Base-by-base conservation (phyloP, 2,888 invertebrate genomes). In the Thymelicus sylvestris region DNA sequence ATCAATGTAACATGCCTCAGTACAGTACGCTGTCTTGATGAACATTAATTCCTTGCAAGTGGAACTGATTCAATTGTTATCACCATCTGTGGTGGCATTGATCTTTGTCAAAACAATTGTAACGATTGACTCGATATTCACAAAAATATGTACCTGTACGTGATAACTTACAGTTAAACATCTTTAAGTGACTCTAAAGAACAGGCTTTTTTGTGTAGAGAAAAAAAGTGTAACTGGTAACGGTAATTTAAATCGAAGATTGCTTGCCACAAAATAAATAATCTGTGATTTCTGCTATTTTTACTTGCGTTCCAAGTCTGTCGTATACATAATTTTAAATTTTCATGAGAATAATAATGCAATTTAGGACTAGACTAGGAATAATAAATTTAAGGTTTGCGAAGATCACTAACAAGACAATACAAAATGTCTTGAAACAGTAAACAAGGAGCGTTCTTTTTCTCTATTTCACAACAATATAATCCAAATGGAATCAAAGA, bases 61-160 rank as follows among this genome's bases (percentile, higher is more conserved):
- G 93, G 91, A 92, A 91, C 92, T 85, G 92, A 93, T 92, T 93
- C 92, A 91, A 91, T 92, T 92, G 91, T 86, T 92, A 92, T 92
- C 90, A 87, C 86, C 85, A 87, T 90, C 82, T 86, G 82, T 85
- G 81, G 81, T 83, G 90, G 88, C 92, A 92, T 86, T 92, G 92
- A 92, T 88, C 92, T 90, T 89, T 87, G 85, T 83, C 83, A 85
- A 88, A 89, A 88, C 82, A 84, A 84, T 85, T 83, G 83, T 85
- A 83, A 80, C 81, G 71, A 71, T 72, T 67, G 67, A 50, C 70
- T 72, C 69, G 52, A 70, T 44, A 64, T 19, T 39, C 50, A 7
- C 13, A 19, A 44, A 70, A 41, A 70, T 60, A 50, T 48, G 52
- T 70, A 61, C 65, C 19, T 52, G 50, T 12, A n/a, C n/a, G n/a